phyloP scores from a whole-genome alignment of 2,888 invertebrate species.

The Blastobasis lacticolella region DNA sequence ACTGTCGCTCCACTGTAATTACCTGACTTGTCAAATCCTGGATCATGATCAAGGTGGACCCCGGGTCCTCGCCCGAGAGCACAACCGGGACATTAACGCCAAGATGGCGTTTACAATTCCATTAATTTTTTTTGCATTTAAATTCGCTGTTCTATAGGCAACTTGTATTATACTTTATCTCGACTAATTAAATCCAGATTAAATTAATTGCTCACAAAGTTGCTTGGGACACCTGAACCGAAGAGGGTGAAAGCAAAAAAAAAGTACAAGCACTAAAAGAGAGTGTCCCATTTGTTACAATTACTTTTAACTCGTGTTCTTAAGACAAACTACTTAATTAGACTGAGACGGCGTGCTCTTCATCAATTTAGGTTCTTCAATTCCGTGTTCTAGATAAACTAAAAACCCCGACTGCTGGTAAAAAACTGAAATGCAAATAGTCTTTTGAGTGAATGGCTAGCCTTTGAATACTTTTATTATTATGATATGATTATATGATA shows the following conservation, averaged over 20 bases:
- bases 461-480: too few relatives aligned
- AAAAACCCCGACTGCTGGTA: background rate
- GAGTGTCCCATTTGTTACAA: conserved; percentile 24
- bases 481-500: background rate
- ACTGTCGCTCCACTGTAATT: too few relatives aligned
- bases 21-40: too few relatives aligned
- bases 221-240: background rate
- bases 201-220: background rate
- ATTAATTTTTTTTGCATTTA: too few relatives aligned
- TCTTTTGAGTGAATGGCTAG: background rate
- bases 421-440: too few relatives aligned
- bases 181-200: too few relatives aligned
- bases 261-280: background rate
- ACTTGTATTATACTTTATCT: too few relatives aligned
- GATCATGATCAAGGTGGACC: too few relatives aligned
- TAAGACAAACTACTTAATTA: conserved; percentile 36
- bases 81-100: too few relatives aligned
- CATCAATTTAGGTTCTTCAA: conserved; percentile 8
- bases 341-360: conserved; percentile 19
- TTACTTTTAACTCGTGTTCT: conserved; percentile 23
- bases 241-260: background rate
- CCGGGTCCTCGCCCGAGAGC: too few relatives aligned
- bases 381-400: background rate
- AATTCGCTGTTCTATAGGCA: too few relatives aligned
- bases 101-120: too few relatives aligned